phyloP scores from a whole-genome alignment of 2,113 vertebrate species.

The Candoia aspera region DNA sequence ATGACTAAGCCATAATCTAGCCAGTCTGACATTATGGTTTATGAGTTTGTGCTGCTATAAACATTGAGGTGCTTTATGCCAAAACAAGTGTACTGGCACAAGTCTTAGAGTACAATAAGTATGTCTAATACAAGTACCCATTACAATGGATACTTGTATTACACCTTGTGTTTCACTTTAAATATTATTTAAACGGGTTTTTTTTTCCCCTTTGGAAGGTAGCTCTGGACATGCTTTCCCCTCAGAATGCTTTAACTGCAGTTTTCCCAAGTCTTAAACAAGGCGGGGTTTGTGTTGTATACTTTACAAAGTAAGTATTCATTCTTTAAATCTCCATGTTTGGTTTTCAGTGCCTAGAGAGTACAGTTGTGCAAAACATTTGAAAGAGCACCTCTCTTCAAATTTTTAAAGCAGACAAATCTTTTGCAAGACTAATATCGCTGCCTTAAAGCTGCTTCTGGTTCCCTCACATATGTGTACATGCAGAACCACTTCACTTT shows the following conservation, averaged over 20 bases:
- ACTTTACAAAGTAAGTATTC: constrained; percentile 88
- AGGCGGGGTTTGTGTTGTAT: constrained; percentile 85
- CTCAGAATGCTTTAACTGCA: constrained; percentile 80
- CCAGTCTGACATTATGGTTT: neutral
- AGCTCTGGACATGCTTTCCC: constrained; percentile 84
- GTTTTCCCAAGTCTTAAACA: constrained; percentile 79
- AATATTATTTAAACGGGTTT: neutral
- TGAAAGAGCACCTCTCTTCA: neutral
- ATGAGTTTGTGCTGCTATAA: neutral
- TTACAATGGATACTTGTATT: no score
- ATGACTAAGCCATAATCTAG: neutral
- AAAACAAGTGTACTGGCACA: neutral
- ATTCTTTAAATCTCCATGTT: constrained; percentile 10
- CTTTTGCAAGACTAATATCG: neutral
- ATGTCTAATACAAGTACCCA: neutral
- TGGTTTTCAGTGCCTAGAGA: constrained; percentile 1
- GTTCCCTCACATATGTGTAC: neutral
- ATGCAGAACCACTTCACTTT: neutral
- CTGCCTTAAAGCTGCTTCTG: neutral
- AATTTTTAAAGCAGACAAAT: neutral
- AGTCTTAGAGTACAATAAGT: neutral
- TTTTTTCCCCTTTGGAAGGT: constrained; percentile 67
- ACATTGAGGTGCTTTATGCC: neutral
- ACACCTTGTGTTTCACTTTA: neutral
- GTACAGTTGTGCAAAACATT: neutral